Base-by-base conservation (phyloP, 2,888 invertebrate species). In the Stenotaenia linearis region DNA sequence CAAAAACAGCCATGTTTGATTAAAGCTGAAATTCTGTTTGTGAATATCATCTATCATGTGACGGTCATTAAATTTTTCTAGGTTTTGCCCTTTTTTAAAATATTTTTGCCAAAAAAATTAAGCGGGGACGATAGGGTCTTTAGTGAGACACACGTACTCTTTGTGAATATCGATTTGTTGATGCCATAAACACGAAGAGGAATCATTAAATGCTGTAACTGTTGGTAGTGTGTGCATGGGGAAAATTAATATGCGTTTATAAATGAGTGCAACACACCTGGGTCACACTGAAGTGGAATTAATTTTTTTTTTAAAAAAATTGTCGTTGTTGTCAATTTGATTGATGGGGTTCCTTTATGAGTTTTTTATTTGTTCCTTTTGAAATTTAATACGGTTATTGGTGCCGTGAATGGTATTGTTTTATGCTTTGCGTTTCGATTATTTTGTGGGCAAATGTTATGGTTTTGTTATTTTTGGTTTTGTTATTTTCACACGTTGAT, bases 161-260 rank as follows among this genome's bases (percentile, higher is more conserved):
- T 50, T 50, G 50, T 21, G 18, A 18, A 18, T 50, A 69, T 69
- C 69, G 69, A 69, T 69, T 69, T 69, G 69, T 69, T 69, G 69
- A 69, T 69, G 69, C 28, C 69, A 69, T 69, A 69, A 69, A 69
- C 69, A 69, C 69, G 69, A 69, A 69, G 69, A 69, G 69, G 69
- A 69, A 69, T 69, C 69, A 25, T 69, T 69, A 69, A 69, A 69
- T 69, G 69, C 69, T 69, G 69, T 69, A 69, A 69, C 69, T 69
- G 69, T 69, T 69, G 69, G 23, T 69, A 28, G 69, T 69, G 69
- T 56, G 56, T 69, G 69, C 69, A 28, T 25, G 69, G 69, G 69
- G n/a, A 69, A 69, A 69, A 69, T 69, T 69, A 69, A 69, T 69
- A 69, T 69, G 69, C 69, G 69, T 69, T 69, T 69, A 69, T 69